Evolutionary conservation across 2,797 vertebrate species (phyloP).

Genomic region (Rhincodon typus): DNA sequence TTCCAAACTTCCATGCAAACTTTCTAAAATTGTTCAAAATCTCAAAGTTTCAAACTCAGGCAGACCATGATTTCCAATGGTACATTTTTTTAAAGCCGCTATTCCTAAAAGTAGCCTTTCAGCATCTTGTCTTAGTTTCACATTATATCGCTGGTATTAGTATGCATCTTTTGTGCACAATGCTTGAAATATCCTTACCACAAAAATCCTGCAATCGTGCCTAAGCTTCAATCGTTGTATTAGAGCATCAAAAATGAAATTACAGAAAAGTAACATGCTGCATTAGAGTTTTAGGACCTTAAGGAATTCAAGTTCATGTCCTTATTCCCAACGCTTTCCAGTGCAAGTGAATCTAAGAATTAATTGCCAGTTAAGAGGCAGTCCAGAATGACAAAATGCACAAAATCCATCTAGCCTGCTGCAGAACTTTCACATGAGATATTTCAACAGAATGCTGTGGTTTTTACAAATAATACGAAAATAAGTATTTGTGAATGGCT

Average conservation of each 20-base stretch:
- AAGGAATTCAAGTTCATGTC: background rate
- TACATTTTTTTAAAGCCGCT: background rate
- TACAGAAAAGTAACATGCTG: background rate
- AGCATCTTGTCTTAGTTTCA: background rate
- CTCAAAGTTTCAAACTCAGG: background rate
- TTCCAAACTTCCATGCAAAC: background rate
- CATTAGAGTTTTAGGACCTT: background rate
- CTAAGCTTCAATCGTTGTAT: background rate
- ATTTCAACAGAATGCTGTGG: background rate
- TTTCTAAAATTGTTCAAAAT: too few relatives aligned
- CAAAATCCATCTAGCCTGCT: background rate
- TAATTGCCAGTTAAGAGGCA: background rate
- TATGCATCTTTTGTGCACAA: background rate
- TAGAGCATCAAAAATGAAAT: background rate
- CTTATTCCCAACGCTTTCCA: background rate
- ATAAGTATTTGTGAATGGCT: background rate
- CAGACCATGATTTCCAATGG: background rate
- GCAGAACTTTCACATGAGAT: background rate
- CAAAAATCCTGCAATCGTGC: background rate
- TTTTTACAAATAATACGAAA: background rate
- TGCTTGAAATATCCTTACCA: background rate
- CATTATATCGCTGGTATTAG: background rate
- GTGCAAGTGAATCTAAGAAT: background rate
- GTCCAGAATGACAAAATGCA: background rate
- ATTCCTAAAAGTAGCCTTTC: background rate